Evolutionary conservation across 2,797 vertebrate species (phyloP).

Genomic region (Leuciscus waleckii): DNA sequence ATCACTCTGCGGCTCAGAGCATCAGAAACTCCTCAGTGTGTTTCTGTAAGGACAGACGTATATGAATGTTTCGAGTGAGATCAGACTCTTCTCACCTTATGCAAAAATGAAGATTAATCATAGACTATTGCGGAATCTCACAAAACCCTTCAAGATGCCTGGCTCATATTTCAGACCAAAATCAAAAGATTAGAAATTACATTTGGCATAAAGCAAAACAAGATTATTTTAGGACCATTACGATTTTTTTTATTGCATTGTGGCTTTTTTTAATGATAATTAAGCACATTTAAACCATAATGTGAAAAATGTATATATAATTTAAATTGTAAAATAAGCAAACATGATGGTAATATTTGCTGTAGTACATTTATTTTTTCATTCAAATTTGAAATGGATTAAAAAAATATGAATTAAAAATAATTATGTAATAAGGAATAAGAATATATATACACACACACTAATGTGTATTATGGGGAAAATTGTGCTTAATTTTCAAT

Average conservation of each 20-base stretch:
- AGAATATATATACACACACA: not conserved
- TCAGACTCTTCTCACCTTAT: not conserved
- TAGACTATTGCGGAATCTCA: slow-evolving; percentile 7
- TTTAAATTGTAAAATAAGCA: not conserved
- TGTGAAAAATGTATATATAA: not conserved
- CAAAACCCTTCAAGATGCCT: not conserved
- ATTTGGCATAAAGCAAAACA: not conserved
- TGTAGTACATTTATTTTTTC: not conserved
- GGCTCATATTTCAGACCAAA: not conserved
- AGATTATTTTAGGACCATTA: not conserved
- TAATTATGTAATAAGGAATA: not conserved
- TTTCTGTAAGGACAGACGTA: not conserved
- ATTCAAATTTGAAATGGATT: not conserved
- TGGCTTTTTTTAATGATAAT: not conserved
- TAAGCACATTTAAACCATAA: not conserved
- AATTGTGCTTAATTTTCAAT: not conserved
- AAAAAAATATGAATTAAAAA: not conserved
- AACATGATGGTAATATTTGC: not conserved
- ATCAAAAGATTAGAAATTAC: not conserved
- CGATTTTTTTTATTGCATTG: not conserved
- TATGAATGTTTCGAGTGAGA: slow-evolving; percentile 24
- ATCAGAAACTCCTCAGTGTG: not conserved
- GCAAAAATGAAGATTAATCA: not conserved
- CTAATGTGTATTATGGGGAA: not conserved
- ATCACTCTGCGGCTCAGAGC: not conserved